Base-by-base conservation (phyloP, 2,797 vertebrate genomes). In the Gambusia yucatana region DNA sequence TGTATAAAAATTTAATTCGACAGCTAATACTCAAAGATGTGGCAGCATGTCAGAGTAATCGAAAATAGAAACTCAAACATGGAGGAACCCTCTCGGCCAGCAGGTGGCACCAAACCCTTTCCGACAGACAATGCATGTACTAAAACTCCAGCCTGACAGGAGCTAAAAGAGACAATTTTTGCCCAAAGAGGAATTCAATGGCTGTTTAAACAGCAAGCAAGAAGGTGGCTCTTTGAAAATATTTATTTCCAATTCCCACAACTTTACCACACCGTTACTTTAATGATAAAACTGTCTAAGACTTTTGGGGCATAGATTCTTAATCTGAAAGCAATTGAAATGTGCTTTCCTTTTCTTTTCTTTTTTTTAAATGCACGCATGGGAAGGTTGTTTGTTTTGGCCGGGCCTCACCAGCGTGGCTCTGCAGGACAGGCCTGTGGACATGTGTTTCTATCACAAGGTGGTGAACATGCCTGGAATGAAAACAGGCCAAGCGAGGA, bases 401-500 rank as follows among this genome's bases (percentile, higher is more conserved):
- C 77, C 72, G 77, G 74, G 82, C 71, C 46, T 59, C 7, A 41
- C 59, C 77, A 76, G 76, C 78, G 75, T 20, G 39, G 65, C 87
- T 82, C 77, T 85, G 86, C 84, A 52, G 87, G 83, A 90, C 77
- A 36, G 59, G 2, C 82, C 78, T 73, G 78, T 28, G 16, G 87
- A 89, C 86, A 82, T 71, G 81, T 73, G 84, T 85, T 91, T 91
- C 88, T 78, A 88, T 81, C 84, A 50, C 88, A 85, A 85, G 89
- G 86, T 80, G 84, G 83, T 57, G 81, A 90, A 87, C 87, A 89
- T 87, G 89, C 82, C 77, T 92, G 85, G 90, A 90, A 91, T 88
- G 87, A 93, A 92, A 94, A 92, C 88, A 91, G 82, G 82, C 85
- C 82, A 69, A 87, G 88, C 86, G 16, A 84, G 83, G 84, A 88